phyloP scores from a whole-genome alignment of 2,888 invertebrate species.

The Harpalus rubripes region DNA sequence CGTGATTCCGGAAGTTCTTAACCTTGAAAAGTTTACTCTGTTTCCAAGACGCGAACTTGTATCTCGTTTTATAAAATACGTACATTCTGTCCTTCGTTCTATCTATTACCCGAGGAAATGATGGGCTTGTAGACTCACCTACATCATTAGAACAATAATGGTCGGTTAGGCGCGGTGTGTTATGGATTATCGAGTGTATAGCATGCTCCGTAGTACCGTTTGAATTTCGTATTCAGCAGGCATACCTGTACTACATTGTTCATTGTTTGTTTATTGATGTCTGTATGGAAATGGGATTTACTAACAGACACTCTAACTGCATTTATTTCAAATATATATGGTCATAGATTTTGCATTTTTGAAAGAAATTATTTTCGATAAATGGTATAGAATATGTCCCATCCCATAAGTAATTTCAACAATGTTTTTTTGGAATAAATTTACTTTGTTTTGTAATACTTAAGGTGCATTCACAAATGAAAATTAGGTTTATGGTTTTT shows the following conservation, averaged over 20 bases:
- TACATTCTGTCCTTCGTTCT: neutral
- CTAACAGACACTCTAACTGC: neutral
- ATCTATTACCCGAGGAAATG: neutral
- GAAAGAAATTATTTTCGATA: no score
- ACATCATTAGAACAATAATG: neutral
- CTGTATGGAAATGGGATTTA: slow-evolving; percentile 13
- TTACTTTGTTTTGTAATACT: no score
- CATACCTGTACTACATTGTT: slow-evolving; percentile 9
- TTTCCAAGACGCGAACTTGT: no score
- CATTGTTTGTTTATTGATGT: slow-evolving; percentile 38
- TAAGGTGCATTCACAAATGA: no score
- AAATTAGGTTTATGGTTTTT: no score
- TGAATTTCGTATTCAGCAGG: slow-evolving; percentile 9
- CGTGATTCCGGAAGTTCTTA: neutral
- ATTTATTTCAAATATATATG: neutral
- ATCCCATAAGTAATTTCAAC: no score
- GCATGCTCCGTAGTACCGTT: neutral
- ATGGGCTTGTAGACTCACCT: neutral
- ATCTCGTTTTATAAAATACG: neutral
- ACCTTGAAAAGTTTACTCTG: neutral
- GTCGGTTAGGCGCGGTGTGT: neutral
- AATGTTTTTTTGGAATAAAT: no score
- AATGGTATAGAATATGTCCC: no score
- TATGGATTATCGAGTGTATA: neutral
- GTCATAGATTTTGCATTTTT: neutral